These are phyloP conservation scores for Microcebus ravelobensis DNA, from an alignment of 2,113 vertebrate genomes.

Conservation along the genomic window DNA sequence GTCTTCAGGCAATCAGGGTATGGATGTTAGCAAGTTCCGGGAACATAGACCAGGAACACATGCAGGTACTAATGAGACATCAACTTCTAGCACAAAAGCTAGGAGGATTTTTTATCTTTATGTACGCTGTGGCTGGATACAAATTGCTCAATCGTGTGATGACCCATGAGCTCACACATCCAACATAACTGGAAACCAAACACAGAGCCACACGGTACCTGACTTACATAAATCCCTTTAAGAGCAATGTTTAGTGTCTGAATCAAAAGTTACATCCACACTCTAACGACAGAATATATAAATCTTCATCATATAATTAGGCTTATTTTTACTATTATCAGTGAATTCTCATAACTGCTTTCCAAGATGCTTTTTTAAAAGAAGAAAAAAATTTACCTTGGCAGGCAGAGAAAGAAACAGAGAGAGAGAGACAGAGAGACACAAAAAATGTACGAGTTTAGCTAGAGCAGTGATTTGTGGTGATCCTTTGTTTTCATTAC, in stretches of 20 bases:
- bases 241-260: not conserved
- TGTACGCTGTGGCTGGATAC: accelerated
- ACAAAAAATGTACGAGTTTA: not conserved
- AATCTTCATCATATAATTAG: not conserved
- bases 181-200: not conserved
- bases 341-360: conserved; percentile 6
- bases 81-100: too few relatives aligned
- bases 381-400: not conserved
- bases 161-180: accelerated
- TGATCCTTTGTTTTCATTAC: conserved; percentile 29
- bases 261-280: too few relatives aligned
- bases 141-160: accelerated
- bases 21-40: accelerated
- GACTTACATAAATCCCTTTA: not conserved
- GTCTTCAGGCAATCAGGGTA: accelerated
- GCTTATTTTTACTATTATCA: not conserved
- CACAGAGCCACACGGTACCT: accelerated
- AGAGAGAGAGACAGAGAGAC: not conserved
- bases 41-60: not conserved
- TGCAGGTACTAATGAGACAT: accelerated
- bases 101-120: not conserved
- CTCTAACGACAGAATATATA: not conserved
- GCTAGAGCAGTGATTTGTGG: not conserved
- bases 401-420: not conserved
- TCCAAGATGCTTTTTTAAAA: not conserved